phyloP scores from a whole-genome alignment of 2,797 vertebrate genomes.

The Pempheris klunzingeri region DNA sequence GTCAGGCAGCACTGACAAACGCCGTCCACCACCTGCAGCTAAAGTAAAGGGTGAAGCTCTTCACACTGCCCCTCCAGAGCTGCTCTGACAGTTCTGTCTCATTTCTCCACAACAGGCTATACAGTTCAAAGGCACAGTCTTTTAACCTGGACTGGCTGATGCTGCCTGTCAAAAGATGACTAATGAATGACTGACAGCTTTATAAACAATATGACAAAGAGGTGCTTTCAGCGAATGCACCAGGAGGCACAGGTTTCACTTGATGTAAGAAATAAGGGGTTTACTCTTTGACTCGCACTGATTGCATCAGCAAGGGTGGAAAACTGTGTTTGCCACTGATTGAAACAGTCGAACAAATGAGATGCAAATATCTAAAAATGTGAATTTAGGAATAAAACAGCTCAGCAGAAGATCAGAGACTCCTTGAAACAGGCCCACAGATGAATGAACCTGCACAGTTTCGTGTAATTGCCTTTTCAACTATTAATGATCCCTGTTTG shows the following conservation, averaged over 20 bases:
- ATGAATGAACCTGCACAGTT: constrained; percentile 24
- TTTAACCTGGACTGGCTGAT: constrained; percentile 61
- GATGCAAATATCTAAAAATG: not conserved
- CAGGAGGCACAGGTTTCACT: constrained; percentile 24
- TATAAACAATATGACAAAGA: constrained; percentile 67
- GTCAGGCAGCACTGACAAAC: constrained; percentile 31
- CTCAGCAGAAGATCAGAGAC: not conserved
- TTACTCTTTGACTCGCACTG: not conserved
- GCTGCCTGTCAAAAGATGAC: constrained; percentile 68
- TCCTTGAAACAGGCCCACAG: constrained; percentile 19
- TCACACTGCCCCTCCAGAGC: constrained; percentile 37
- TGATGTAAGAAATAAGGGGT: not conserved
- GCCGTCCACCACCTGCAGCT: constrained; percentile 57
- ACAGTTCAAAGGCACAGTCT: constrained; percentile 67
- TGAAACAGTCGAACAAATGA: not conserved
- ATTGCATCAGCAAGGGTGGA: not conserved
- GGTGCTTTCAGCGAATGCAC: constrained; percentile 30
- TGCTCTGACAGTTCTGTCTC: constrained; percentile 58
- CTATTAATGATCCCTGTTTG: constrained; percentile 60
- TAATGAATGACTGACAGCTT: constrained; percentile 62
- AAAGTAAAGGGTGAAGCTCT: constrained; percentile 29
- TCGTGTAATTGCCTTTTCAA: constrained; percentile 41
- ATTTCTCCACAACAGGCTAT: constrained; percentile 50
- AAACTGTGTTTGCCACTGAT: not conserved
- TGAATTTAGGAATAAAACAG: not conserved